Percentiles rank a stretch among this genome's conserved stretches.
phyloP scores from a whole-genome alignment of 2,888 invertebrate genomes.

The Abrostola tripartita region DNA sequence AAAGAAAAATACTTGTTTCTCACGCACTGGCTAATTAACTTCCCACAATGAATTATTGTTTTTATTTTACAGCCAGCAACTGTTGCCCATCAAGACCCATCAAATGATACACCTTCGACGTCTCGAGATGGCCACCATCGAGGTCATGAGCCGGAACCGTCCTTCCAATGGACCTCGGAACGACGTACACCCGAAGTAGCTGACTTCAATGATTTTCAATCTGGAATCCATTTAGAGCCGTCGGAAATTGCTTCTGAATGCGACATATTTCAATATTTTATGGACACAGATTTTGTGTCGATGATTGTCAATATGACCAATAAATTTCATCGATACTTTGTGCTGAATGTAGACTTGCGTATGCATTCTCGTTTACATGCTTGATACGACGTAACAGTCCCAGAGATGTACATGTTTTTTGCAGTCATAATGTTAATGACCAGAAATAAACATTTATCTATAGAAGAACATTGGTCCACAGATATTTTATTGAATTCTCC shows the following conservation, averaged over 20 bases:
- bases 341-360: slow-evolving; percentile 6
- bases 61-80: slow-evolving; percentile 25
- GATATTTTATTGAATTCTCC: slow-evolving; percentile 9
- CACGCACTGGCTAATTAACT: slow-evolving; percentile 16
- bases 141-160: slow-evolving; percentile 19
- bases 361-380: slow-evolving; percentile 36
- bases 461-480: slow-evolving; percentile 13
- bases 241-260: slow-evolving; percentile 19
- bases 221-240: slow-evolving; percentile 24
- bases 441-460: slow-evolving; percentile 9
- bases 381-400: slow-evolving; percentile 36
- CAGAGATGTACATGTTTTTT: slow-evolving; percentile 43
- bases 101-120: slow-evolving; percentile 16
- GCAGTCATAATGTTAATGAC: slow-evolving; percentile 40
- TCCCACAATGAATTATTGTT: slow-evolving; percentile 19
- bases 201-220: slow-evolving; percentile 25
- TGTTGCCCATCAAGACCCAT: slow-evolving; percentile 15
- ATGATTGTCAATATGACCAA: slow-evolving; percentile 23
- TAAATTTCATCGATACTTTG: slow-evolving; percentile 11
- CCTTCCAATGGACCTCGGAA: slow-evolving; percentile 24
- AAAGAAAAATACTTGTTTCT: slow-evolving; percentile 21
- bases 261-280: slow-evolving; percentile 20
- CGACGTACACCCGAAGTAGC: slow-evolving; percentile 24
- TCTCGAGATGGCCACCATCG: slow-evolving; percentile 16
- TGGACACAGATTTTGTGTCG: slow-evolving; percentile 19